Base-by-base conservation (phyloP, 1,140 invertebrate genomes). In the Tribolium madens region DNA sequence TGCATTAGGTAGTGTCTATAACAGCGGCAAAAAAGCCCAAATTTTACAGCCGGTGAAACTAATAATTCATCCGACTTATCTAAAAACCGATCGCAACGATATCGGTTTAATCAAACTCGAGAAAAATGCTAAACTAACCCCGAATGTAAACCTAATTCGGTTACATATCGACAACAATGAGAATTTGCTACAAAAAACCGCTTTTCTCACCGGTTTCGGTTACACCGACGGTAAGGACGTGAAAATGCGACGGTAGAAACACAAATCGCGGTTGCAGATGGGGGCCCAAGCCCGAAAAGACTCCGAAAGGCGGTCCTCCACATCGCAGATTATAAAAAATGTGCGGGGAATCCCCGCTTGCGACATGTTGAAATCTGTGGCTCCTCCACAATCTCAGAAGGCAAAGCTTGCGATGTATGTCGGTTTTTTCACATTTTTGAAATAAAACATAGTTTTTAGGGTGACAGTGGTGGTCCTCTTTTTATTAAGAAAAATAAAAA, bases 401-500 rank as follows among this genome's bases (percentile, higher is more conserved):
- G 84, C 26, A 85, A 85, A 81, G 83, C 84, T 70, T 85, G 84
- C 72, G 83, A 82, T 72, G 84, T 85, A 81, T 13, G 73, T 64
- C 5, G 17, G n/a, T 73, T 50, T 31, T 12, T 52, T 48, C 7
- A 47, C 10, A 14, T 15, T 50, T 77, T 52, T 10, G 36, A 42
- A 42, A 10, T 42, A 42, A 42, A 42, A 42, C 3, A n/a, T 7
- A 42, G 6, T 17, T 84, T 83, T 47, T 57, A 85, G 84, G 84
- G 84, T 10, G 84, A 85, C 57, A 85, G 84, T 75, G 84, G 84
- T 6, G 83, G 83, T 31, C 83, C 84, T 21, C 50, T 85, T 21
- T 80, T 80, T 15, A 79, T 84, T 6, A 60, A 69, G 47, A 79
- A 76, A 57, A 83, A 84, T 60, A 76, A 79, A 13, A 80, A 75